phyloP scores from a whole-genome alignment of 2,797 vertebrate genomes.

The Pangasius djambal region DNA sequence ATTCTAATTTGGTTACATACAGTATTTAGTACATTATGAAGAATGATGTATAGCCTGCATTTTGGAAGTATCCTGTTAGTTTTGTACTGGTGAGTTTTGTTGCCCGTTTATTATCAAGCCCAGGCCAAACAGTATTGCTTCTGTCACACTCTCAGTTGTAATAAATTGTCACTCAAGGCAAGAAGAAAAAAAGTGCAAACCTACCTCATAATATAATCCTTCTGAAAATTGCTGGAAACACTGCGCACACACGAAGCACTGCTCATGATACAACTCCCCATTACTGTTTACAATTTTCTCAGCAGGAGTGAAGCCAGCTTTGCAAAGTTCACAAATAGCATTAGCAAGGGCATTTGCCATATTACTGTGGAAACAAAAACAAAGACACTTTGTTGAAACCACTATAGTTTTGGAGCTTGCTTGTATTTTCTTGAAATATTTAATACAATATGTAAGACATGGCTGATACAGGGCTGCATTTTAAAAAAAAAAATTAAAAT shows the following conservation, averaged over 20 bases:
- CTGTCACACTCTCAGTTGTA: neutral
- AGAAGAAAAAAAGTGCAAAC: constrained; percentile 25
- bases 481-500: too few species aligned
- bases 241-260: constrained; percentile 97
- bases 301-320: constrained; percentile 86
- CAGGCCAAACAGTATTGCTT: neutral
- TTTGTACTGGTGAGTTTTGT: neutral
- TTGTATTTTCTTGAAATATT: neutral
- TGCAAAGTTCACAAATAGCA: constrained; percentile 93
- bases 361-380: constrained; percentile 78
- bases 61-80: neutral
- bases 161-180: neutral
- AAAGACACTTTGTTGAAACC: neutral
- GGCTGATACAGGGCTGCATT: neutral
- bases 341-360: constrained; percentile 96
- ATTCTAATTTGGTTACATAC: neutral
- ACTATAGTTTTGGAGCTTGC: neutral
- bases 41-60: neutral
- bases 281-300: constrained; percentile 99
- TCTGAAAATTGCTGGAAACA: constrained; percentile 98
- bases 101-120: neutral
- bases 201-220: constrained; percentile 97
- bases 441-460: neutral
- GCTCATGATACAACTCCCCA: constrained; percentile 94
- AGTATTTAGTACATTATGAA: neutral